Base-by-base conservation (phyloP, 2,888 invertebrate species). In the Yponomeuta sedellus region DNA sequence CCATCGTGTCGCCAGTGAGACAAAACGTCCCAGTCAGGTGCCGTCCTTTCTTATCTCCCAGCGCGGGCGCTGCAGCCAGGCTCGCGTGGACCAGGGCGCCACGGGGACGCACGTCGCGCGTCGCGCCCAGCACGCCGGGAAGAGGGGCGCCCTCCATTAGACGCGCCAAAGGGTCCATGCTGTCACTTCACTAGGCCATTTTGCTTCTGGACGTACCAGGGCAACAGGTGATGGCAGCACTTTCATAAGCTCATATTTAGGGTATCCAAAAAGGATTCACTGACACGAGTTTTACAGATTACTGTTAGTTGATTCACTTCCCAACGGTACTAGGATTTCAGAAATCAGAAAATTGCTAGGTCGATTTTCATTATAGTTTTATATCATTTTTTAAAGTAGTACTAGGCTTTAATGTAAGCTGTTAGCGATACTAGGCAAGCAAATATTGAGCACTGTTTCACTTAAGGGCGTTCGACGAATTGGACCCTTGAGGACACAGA, bases 1-100 rank as follows among this genome's bases (percentile, higher is more conserved):
- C 97, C 97, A 97, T 97, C 69, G 97, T 97, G 88, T 97, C 97
- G 66, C 97, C 97, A 63, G 96, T 96, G 69, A 97, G 93, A 79
- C 97, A 96, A 89, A 97, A 97, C 66, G 96, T 97, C 74, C 97
- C 97, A 20, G 96, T 96, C 70, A 97, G 93, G 81, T 97, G 96
- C 71, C 96, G 92, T 72, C 96, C 95, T 80, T 96, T 95, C 77
- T 96, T 94, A 76, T 90, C 91, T 1, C 86, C 88, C 56, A 96
- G 94, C 66, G 95, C 94, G 66, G 96, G 94, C 66, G 94, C 94
- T 67, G 95, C 94, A 62, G 95, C 95, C 71, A 96, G 88, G 75
- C 95, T 95, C 69, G 95, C 95, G 83, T 95, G 95, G 67, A 96
- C 96, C 71, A 96, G 92, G 52, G 96, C 95, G 70, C 96, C 94